Conservation (phyloP, 2,888 invertebrate species). For the Leuctra nigra region DNA sequence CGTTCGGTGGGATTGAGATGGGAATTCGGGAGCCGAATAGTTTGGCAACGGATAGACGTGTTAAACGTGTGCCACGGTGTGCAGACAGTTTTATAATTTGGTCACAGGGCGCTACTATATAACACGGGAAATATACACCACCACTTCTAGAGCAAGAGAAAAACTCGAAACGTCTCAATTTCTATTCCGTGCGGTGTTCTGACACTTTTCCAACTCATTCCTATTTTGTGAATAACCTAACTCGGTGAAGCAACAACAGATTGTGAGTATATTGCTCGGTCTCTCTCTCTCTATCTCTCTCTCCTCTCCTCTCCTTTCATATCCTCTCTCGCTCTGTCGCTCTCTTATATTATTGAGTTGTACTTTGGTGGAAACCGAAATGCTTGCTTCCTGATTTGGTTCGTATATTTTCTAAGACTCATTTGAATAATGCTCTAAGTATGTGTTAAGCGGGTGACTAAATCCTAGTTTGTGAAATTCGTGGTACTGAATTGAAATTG, state of each 20-base stretch:
- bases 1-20: conserved; percentile 10
- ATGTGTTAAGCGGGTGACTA: too few relatives aligned
- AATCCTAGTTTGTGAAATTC: too few relatives aligned
- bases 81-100: conserved; percentile 17
- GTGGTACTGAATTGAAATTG: too few relatives aligned
- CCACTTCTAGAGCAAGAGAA: background rate
- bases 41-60: conserved; percentile 3
- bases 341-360: too few relatives aligned
- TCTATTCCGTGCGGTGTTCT: conserved; percentile 2
- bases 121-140: conserved; percentile 1
- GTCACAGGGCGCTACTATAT: conserved; percentile 9
- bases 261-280: background rate
- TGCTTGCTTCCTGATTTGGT: too few relatives aligned
- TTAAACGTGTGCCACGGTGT: background rate
- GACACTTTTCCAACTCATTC: background rate
- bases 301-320: too few relatives aligned
- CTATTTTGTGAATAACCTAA: conserved; percentile 5
- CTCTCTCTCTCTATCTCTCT: too few relatives aligned
- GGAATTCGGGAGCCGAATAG: conserved; percentile 13
- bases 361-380: too few relatives aligned
- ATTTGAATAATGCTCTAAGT: too few relatives aligned
- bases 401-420: too few relatives aligned
- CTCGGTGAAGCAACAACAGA: background rate
- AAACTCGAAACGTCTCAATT: background rate
- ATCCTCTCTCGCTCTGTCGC: too few relatives aligned